Conservation (phyloP, 2,888 invertebrate genomes). For the Deladenus siricidicola region DNA sequence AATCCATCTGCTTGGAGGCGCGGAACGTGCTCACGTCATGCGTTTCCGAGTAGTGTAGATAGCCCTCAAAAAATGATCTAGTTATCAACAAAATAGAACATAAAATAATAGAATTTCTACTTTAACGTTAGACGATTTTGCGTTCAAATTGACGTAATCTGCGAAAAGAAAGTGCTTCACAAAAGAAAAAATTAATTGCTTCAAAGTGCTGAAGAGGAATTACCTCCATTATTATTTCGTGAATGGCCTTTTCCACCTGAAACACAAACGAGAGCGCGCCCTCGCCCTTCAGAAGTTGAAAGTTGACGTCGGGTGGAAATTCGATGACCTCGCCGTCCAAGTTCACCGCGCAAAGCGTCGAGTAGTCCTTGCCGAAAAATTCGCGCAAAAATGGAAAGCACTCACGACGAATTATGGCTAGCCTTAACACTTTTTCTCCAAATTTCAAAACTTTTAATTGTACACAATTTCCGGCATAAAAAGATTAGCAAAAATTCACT, state of each 20-base stretch:
- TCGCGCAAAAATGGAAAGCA: conserved; percentile 34
- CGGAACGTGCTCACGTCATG: not conserved
- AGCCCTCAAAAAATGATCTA: not conserved
- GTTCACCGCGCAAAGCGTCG: conserved; percentile 13
- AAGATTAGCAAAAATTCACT: conserved; percentile 8
- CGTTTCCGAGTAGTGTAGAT: not conserved
- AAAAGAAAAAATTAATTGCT: too few relatives aligned
- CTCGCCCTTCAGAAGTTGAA: conserved; percentile 10
- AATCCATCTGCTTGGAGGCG: not conserved
- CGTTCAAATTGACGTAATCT: too few relatives aligned
- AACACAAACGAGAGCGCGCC: conserved; percentile 22
- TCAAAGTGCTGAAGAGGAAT: too few relatives aligned
- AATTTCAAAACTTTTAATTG: not conserved
- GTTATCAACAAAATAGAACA: too few relatives aligned
- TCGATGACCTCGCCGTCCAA: conserved; percentile 32
- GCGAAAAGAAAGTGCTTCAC: too few relatives aligned
- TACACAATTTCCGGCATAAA: too few relatives aligned
- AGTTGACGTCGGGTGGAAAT: conserved; percentile 11
- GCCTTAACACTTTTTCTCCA: too few relatives aligned
- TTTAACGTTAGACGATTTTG: too few relatives aligned
- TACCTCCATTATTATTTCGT: conserved; percentile 19
- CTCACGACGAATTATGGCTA: conserved; percentile 32
- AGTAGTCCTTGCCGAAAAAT: conserved; percentile 20
- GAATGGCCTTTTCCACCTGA: conserved; percentile 15
- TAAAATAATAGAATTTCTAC: too few relatives aligned